These are phyloP conservation scores for Hephaestus fuliginosus DNA, from an alignment of 2,797 vertebrate species.

Conservation along the genomic window DNA sequence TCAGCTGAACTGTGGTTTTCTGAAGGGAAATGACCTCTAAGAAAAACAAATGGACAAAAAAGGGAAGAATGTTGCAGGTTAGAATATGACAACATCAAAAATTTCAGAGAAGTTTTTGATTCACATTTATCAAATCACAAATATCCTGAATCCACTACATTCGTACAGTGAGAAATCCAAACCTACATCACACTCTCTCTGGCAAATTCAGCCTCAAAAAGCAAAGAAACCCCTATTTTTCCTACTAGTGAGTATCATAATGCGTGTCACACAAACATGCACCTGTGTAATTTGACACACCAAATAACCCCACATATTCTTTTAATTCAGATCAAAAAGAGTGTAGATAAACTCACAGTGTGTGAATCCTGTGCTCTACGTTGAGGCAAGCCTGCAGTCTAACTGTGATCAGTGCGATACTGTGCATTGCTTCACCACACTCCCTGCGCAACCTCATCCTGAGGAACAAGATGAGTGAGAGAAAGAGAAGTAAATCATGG, in stretches of 20 bases:
- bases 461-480: conserved; percentile 17
- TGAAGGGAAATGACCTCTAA: conserved; percentile 60
- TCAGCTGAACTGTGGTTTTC: conserved; percentile 68
- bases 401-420: conserved; percentile 79
- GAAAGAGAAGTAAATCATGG: background rate
- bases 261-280: background rate
- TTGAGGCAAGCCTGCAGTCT: conserved; percentile 81
- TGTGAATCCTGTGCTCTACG: conserved; percentile 69
- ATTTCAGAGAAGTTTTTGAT: background rate
- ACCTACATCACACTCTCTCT: background rate
- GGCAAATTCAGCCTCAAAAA: background rate
- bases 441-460: conserved; percentile 81
- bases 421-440: conserved; percentile 78
- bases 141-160: background rate
- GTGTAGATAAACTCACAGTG: conserved; percentile 73
- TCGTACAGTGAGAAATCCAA: background rate
- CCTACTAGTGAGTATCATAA: background rate
- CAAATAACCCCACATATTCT: background rate
- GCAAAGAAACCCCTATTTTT: background rate
- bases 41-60: background rate
- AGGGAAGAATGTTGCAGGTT: background rate
- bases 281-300: background rate
- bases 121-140: background rate
- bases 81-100: conserved; percentile 4
- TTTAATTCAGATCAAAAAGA: background rate